A percentile compares a stretch with the other conserved stretches of the same genome.
Evolutionary conservation across 2,113 vertebrate genomes (phyloP).

Genomic region (Cyphomyrus discorhynchus): DNA sequence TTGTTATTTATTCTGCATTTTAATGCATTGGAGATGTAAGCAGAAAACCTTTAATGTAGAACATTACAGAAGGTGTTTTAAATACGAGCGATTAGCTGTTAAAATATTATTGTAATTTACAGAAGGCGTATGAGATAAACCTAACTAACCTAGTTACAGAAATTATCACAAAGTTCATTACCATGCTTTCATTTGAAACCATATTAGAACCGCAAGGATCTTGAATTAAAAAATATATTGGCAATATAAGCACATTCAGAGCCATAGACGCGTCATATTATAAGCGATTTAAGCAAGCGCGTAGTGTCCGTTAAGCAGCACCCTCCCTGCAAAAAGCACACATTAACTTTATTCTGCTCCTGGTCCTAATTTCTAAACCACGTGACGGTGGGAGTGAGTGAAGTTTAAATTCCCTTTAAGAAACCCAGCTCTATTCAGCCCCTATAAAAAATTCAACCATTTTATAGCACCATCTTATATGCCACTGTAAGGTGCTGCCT

Average conservation of each 20-base stretch:
- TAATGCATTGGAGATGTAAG: background rate
- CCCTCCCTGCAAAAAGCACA: constrained; percentile 31
- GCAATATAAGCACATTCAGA: background rate
- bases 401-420: constrained; percentile 73
- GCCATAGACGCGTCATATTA: background rate
- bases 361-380: constrained; percentile 70
- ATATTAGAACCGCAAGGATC: background rate
- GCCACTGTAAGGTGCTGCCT: constrained; percentile 33
- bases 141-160: background rate
- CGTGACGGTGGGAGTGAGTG: constrained; percentile 76
- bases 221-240: background rate
- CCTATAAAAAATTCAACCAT: constrained; percentile 51
- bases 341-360: constrained; percentile 58
- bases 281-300: background rate
- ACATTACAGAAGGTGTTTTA: background rate
- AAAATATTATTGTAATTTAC: background rate
- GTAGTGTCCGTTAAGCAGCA: constrained; percentile 19
- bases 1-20: background rate
- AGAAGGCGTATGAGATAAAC: background rate
- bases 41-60: background rate
- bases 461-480: constrained; percentile 49
- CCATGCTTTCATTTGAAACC: background rate
- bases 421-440: constrained; percentile 55
- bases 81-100: background rate
- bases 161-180: background rate